phyloP scores from a whole-genome alignment of 37 sponge, comb jelly and placozoan species.

The Geodia barretti region DNA sequence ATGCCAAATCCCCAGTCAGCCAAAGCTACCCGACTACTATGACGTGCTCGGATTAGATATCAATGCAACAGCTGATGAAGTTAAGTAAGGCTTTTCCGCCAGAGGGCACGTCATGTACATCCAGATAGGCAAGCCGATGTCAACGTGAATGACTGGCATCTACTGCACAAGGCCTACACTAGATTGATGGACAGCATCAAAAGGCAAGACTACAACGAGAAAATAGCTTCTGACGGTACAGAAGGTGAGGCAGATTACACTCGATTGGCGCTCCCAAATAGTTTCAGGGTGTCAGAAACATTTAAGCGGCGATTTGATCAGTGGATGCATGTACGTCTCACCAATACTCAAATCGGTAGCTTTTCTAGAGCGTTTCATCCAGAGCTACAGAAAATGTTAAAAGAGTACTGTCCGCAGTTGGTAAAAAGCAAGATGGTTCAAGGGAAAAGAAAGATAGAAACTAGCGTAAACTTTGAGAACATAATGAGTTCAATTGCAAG shows the following conservation, averaged over 20 bases:
- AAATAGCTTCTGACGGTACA: neutral
- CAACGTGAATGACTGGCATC: neutral
- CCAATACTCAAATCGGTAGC: neutral
- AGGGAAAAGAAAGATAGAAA: neutral
- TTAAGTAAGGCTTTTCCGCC: neutral
- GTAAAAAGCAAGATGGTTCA: neutral
- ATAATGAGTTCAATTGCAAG: neutral
- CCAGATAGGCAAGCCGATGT: conserved; percentile 1
- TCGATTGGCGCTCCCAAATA: neutral
- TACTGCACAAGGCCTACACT: conserved; percentile 8
- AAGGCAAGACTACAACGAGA: conserved; percentile 10
- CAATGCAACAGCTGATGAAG: conserved; percentile 10
- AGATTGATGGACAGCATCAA: neutral
- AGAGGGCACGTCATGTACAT: conserved; percentile 7
- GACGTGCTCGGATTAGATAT: conserved; percentile 3
- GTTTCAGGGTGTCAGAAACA: neutral
- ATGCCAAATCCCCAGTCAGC: neutral
- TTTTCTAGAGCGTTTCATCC: neutral
- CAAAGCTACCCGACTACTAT: neutral
- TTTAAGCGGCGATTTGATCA: neutral
- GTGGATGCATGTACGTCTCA: neutral
- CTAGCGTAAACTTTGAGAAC: neutral
- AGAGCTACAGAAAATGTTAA: neutral
- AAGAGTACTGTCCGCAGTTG: neutral
- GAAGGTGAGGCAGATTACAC: neutral